Conservation (phyloP, 2,888 invertebrate genomes). For the Boloria selene region DNA sequence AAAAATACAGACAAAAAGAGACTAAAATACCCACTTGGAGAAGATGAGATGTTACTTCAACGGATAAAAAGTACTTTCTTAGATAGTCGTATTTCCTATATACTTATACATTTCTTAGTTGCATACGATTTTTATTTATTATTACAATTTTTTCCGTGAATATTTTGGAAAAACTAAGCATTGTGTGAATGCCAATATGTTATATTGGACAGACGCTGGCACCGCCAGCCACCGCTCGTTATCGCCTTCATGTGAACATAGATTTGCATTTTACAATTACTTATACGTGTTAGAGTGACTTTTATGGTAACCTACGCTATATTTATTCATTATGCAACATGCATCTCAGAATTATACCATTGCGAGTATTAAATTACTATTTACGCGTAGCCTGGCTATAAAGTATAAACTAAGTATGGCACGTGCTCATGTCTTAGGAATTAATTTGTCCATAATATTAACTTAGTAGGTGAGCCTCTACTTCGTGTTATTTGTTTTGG, state of each 20-base stretch:
- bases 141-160: constrained; percentile 37
- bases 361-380: constrained; percentile 11
- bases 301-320: constrained; percentile 13
- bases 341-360: constrained; percentile 30
- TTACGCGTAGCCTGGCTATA: constrained; percentile 9
- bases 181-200: constrained; percentile 40
- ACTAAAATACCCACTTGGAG: too few relatives aligned
- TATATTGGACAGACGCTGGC: constrained; percentile 58
- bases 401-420: neutral
- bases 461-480: neutral
- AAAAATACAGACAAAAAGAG: too few relatives aligned
- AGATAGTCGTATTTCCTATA: neutral
- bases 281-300: constrained; percentile 10
- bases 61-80: too few relatives aligned
- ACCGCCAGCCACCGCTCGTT: constrained; percentile 66
- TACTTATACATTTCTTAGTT: neutral
- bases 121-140: constrained; percentile 12
- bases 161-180: constrained; percentile 35
- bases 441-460: neutral
- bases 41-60: too few relatives aligned
- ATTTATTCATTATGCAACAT: constrained; percentile 25
- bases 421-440: neutral
- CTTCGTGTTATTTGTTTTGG: neutral
- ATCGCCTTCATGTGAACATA: constrained; percentile 46
- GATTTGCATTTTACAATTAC: constrained; percentile 6